These are phyloP conservation scores for Keiferia lycopersicella DNA, from an alignment of 2,888 invertebrate genomes.

Conservation along the genomic window DNA sequence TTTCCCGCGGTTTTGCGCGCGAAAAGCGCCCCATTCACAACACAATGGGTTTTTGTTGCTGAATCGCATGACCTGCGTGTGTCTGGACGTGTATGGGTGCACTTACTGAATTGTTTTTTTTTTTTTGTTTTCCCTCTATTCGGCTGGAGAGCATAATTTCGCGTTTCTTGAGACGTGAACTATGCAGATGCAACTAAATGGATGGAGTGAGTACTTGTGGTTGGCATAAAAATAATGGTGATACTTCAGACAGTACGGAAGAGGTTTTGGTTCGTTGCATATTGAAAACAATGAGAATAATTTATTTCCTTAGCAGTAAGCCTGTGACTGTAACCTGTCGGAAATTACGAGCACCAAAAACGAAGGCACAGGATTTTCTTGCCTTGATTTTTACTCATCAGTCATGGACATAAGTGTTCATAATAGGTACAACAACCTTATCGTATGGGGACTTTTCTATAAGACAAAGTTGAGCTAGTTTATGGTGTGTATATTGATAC, in stretches of 20 bases:
- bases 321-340: too few relatives aligned
- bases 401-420: too few relatives aligned
- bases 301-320: too few relatives aligned
- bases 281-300: not conserved
- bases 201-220: constrained; percentile 1
- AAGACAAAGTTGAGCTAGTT: too few relatives aligned
- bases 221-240: constrained; percentile 23
- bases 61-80: constrained; percentile 62
- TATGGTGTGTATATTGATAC: too few relatives aligned
- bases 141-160: constrained; percentile 48
- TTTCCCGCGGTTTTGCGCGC: constrained; percentile 51
- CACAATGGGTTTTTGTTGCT: constrained; percentile 67
- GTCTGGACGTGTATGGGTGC: constrained; percentile 64
- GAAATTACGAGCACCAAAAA: too few relatives aligned
- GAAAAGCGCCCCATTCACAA: constrained; percentile 73
- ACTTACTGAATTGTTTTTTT: constrained; percentile 77
- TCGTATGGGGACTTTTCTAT: too few relatives aligned
- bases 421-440: too few relatives aligned
- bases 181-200: constrained; percentile 27
- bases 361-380: too few relatives aligned
- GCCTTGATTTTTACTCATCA: too few relatives aligned
- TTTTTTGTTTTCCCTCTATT: constrained; percentile 55
- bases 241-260: constrained; percentile 22
- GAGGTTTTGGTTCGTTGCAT: constrained; percentile 8
- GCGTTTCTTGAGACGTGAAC: constrained; percentile 45